Evolutionary conservation across 2,888 invertebrate species (phyloP), one percentile per base, ranked within the genome.

Genomic region (Teinopalpus imperialis): DNA sequence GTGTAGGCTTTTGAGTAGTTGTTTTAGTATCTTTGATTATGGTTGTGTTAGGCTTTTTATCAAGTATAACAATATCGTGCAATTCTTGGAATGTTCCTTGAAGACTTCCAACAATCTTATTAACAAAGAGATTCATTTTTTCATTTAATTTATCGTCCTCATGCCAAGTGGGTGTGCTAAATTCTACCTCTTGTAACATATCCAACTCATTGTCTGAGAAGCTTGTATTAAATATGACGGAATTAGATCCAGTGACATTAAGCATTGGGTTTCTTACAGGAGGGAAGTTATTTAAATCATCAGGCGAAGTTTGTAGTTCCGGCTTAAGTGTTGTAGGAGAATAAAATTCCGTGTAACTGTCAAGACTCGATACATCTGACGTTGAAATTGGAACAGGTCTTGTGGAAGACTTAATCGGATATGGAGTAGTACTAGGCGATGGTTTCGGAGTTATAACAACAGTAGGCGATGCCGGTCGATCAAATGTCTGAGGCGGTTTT

Each of bases 261-360:
- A 95, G 79, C 80, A 95, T 93, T 0, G 96, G 96, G 71, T 96
- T 95, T 32, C 96, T 90, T 0, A 95, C 96, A 0, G 96, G 96
- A 8, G 96, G 96, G 81, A 96, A 96, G 59, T 95, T 95, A 21
- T 93, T 92, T 12, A 92, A 78, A 51, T 95, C 93, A 60, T 94
- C 93, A 0, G 91, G 90, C 0, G 92, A 91, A 0, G 94, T 93
- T 52, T 92, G 92, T 3, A 91, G 82, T 57, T 93, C 93, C 13
- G 78, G 76, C 51, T 74, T 83, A 3, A 65, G 63, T 0, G 87
- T 88, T 0, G 87, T 82, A 2, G 74, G 62, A 2, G 43, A 37
- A 44, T 66, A 63, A 10, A 54, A 69, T 35, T 87, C 83, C 1
- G 77, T 70, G 7, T 66, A 76, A 0, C 63, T 62, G 24, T 85